Conservation (phyloP, 2,797 vertebrate genomes). For the Sebastiscus albofasciatus region DNA sequence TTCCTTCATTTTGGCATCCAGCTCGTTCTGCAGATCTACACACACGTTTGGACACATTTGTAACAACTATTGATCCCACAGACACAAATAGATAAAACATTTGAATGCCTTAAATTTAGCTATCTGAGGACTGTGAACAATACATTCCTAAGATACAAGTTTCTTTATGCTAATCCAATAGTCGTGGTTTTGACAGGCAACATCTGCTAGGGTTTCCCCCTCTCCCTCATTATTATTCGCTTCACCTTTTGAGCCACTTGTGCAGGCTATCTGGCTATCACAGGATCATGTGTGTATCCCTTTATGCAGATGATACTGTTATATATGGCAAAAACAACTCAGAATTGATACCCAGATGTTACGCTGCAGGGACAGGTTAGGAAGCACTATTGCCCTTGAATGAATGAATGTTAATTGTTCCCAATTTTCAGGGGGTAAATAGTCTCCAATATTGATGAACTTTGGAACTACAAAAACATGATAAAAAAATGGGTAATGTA, state of each 20-base stretch:
- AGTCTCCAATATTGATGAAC: neutral
- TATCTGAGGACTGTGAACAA: neutral
- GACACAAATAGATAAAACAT: neutral
- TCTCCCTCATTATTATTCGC: neutral
- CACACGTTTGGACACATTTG: neutral
- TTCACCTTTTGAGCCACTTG: neutral
- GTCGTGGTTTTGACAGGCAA: neutral
- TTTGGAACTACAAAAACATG: neutral
- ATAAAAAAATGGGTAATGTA: neutral
- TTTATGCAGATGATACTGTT: neutral
- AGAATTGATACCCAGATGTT: neutral
- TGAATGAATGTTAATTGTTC: too few species aligned
- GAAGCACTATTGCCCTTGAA: too few species aligned
- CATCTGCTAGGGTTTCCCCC: neutral
- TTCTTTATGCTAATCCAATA: neutral
- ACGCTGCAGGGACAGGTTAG: neutral
- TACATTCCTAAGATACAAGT: neutral
- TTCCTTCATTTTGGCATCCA: conserved; percentile 38
- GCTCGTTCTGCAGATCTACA: conserved; percentile 44
- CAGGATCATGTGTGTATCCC: neutral
- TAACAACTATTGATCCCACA: neutral
- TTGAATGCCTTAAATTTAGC: neutral
- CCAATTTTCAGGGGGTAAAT: neutral
- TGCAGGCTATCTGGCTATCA: neutral
- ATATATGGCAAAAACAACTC: neutral